Evolutionary conservation across 2,113 vertebrate species (phyloP).

Genomic region (Sula dactylatra): DNA sequence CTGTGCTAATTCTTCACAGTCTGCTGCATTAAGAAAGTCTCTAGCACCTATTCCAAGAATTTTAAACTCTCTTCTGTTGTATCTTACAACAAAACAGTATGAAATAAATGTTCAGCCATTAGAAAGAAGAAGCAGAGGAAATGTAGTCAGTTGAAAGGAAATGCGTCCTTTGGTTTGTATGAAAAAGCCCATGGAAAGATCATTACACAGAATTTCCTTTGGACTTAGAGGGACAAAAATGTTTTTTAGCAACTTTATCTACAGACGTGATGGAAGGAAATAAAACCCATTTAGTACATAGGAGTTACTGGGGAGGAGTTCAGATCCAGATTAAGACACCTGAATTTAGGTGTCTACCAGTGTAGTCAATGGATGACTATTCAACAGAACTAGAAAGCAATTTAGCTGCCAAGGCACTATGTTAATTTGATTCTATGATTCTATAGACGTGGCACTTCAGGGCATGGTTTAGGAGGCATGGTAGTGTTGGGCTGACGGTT

Average conservation of each 20-base stretch:
- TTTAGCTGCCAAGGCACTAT: background rate
- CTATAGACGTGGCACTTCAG: too few species aligned
- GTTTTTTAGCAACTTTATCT: background rate
- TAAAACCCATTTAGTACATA: background rate
- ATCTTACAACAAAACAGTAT: background rate
- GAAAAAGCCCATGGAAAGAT: background rate
- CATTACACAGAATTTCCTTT: background rate
- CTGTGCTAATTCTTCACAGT: background rate
- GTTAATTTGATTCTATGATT: too few species aligned
- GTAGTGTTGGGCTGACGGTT: too few species aligned
- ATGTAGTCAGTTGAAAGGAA: background rate
- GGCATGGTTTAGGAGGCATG: too few species aligned
- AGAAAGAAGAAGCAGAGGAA: background rate
- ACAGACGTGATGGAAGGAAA: background rate
- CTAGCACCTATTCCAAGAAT: background rate
- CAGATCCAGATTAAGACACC: background rate
- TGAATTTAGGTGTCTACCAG: background rate
- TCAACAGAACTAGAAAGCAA: background rate
- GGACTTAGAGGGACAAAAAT: background rate
- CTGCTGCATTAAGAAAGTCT: background rate
- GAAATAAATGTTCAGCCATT: background rate
- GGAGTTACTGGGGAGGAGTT: background rate
- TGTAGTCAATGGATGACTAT: background rate
- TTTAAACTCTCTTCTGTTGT: background rate
- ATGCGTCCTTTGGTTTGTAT: background rate